These are phyloP conservation scores for Anarsia innoxiella DNA, from an alignment of 2,888 invertebrate genomes.

Conservation along the genomic window DNA sequence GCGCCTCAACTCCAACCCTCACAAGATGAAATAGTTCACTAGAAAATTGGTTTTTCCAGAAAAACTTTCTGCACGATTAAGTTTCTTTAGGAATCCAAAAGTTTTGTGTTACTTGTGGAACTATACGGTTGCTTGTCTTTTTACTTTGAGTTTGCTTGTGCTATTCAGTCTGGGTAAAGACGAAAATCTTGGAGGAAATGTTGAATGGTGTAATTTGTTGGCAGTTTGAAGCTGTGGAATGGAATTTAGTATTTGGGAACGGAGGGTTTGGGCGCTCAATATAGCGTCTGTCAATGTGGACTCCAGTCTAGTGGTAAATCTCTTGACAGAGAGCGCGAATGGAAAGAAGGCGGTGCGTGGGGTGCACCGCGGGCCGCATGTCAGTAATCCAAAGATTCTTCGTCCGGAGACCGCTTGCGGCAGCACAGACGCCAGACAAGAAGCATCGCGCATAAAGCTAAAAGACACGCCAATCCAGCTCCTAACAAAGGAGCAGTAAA, in stretches of 20 bases:
- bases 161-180: too few species aligned
- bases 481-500: constrained; percentile 79
- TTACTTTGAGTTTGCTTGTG: too few species aligned
- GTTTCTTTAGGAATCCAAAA: too few species aligned
- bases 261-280: constrained; percentile 59
- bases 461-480: constrained; percentile 72
- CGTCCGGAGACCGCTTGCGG: constrained; percentile 74
- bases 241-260: too few species aligned
- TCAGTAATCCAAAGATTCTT: constrained; percentile 78
- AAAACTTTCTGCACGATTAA: too few species aligned
- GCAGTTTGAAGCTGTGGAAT: too few species aligned
- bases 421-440: constrained; percentile 78
- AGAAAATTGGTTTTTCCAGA: too few species aligned
- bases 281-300: constrained; percentile 70
- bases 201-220: too few species aligned
- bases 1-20: constrained; percentile 32
- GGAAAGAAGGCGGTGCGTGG: constrained; percentile 61
- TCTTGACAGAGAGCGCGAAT: constrained; percentile 59
- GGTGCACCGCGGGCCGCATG: constrained; percentile 71
- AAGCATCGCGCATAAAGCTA: constrained; percentile 73
- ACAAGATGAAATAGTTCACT: too few species aligned
- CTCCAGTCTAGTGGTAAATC: constrained; percentile 68
- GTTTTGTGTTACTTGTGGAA: too few species aligned
- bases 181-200: too few species aligned
- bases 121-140: too few species aligned